Evolutionary conservation across 2,888 invertebrate genomes (phyloP), one percentile per base, ranked within the genome.

Genomic region (Heliconius cydno): DNA sequence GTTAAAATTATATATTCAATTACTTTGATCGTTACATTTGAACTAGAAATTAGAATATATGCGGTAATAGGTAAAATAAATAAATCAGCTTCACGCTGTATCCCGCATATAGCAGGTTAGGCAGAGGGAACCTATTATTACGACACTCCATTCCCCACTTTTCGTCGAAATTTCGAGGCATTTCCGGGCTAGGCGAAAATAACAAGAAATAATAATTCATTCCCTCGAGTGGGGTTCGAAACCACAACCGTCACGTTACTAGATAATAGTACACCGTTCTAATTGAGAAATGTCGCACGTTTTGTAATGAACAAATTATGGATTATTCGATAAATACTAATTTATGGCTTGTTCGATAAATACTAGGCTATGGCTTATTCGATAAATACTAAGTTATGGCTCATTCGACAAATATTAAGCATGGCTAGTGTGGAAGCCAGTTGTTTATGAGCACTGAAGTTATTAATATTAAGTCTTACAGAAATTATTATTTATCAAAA

Each of bases 341-440:
- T 6, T 34, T 34, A 34, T 34, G 7, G 34, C 34, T 34, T 34
- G 6, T 52, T 19, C 7, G 71, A 52, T 52, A 28, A 71, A 71
- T 70, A 71, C 57, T 72, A 72, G 57, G 28, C 57, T 72, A 72
- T 72, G 30, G 22, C 30, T 72, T 28, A 22, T 60, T n/a, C 60
- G 52, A 72, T 52, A 30, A 57, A 72, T 71, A 72, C 52, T 52
- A 72, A 4, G 4, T 72, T 72, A 57, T 72, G n/a, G 22, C 30
- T 72, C 15, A 22, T 60, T n/a, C 60, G 72, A 72, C 30, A 30
- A 57, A 57, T 7, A 34, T 34, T 34, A 34, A 7, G 34, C 34
- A 72, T 72, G 34, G 34, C 57, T 73, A 57, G 19, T 57, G 12
- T 34, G n/a, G 9, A 34, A 30, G 13, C 30, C n/a, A 6, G n/a